A percentile compares a stretch with the other conserved stretches of the same genome.
phyloP scores from a whole-genome alignment of 2,113 vertebrate genomes.

The Oophaga pumilio region DNA sequence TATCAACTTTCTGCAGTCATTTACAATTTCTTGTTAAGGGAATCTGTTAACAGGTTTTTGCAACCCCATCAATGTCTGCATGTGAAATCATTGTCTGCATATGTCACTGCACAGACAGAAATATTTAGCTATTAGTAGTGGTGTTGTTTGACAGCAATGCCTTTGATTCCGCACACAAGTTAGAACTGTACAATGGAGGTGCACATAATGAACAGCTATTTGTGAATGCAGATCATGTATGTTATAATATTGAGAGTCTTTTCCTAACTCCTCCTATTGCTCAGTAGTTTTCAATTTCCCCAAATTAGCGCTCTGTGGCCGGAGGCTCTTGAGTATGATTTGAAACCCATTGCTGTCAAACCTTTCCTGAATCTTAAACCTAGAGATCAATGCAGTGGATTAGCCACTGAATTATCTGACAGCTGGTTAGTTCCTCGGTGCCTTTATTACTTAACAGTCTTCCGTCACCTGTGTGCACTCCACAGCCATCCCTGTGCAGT shows the following conservation, averaged over 20 bases:
- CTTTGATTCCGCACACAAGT: background rate
- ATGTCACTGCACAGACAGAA: background rate
- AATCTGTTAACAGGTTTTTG: too few species aligned
- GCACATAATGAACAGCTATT: background rate
- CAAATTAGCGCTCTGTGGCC: slow-evolving; percentile 14
- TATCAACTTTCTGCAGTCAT: background rate
- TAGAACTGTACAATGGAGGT: background rate
- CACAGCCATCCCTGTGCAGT: slow-evolving; percentile 11
- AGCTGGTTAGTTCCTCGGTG: slow-evolving; percentile 49
- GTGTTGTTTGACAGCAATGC: background rate
- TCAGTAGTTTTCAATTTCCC: background rate
- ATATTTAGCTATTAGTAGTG: background rate
- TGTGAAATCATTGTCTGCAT: background rate
- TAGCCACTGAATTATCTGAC: slow-evolving; percentile 41
- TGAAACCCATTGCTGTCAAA: slow-evolving; percentile 44
- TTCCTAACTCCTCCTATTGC: slow-evolving; percentile 13
- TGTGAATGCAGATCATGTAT: slow-evolving; percentile 5
- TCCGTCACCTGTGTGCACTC: background rate
- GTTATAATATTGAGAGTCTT: background rate
- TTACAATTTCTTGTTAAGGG: background rate
- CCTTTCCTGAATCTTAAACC: slow-evolving; percentile 28
- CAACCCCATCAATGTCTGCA: too few species aligned
- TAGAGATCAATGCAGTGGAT: slow-evolving; percentile 47
- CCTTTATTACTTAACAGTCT: slow-evolving; percentile 20
- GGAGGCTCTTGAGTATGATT: slow-evolving; percentile 6